Conservation (phyloP, 2,113 vertebrate species). For the Alethe castanea region DNA sequence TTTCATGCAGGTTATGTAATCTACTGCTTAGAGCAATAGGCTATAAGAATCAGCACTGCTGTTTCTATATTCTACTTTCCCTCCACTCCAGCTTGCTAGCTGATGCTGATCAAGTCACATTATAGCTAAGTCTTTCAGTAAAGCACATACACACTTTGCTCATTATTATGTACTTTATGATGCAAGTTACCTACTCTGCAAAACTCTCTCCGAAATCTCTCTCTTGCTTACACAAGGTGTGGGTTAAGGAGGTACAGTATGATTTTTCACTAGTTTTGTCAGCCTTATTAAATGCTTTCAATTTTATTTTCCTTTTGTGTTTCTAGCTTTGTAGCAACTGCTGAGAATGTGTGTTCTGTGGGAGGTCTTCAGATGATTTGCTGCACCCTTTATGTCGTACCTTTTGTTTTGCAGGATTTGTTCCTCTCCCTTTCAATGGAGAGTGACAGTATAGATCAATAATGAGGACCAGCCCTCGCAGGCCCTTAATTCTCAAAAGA, state of each 20-base stretch:
- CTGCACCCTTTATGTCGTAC: background rate
- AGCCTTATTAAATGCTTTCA: background rate
- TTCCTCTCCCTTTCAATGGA: constrained; percentile 72
- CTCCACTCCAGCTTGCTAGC: background rate
- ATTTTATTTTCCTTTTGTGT: background rate
- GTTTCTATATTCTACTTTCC: background rate
- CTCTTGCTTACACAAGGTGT: background rate
- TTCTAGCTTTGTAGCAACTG: background rate
- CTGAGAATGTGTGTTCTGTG: background rate
- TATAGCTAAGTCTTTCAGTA: background rate
- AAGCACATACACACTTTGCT: background rate
- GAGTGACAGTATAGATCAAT: constrained; percentile 62
- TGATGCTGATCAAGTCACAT: background rate
- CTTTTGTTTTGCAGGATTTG: constrained; percentile 52
- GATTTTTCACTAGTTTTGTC: background rate
- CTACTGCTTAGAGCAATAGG: background rate
- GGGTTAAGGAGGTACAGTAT: background rate
- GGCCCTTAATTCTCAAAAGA: constrained; percentile 94
- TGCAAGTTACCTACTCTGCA: background rate
- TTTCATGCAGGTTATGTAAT: rapidly evolving
- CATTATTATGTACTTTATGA: background rate
- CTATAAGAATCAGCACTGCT: background rate
- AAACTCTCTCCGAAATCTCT: background rate
- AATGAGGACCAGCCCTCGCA: constrained; percentile 90
- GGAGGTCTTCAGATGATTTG: background rate